Conservation (phyloP, 2,113 vertebrate species). For the Orientallactaga bullata region DNA sequence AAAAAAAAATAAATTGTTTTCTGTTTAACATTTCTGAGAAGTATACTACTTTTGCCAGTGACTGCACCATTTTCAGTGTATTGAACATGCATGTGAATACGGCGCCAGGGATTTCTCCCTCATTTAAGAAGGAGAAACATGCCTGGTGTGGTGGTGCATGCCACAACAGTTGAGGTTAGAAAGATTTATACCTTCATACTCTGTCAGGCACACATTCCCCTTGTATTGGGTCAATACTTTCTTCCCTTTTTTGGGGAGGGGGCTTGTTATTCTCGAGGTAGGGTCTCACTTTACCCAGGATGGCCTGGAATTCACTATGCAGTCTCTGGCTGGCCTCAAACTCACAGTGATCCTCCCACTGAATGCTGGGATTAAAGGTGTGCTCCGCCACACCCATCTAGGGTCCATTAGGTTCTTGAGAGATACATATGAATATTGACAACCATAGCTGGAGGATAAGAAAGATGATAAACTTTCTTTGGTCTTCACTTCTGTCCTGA, state of each 20-base stretch:
- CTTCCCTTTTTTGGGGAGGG: too few species aligned
- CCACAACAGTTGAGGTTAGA: background rate
- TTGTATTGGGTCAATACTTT: background rate
- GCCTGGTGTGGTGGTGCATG: too few species aligned
- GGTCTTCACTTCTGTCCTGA: background rate
- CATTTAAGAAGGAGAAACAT: conserved; percentile 36
- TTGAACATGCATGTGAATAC: conserved; percentile 20
- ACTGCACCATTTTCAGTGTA: background rate
- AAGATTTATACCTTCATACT: background rate
- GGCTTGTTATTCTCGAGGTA: background rate
- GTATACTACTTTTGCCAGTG: background rate
- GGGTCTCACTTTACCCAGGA: too few species aligned
- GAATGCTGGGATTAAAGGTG: too few species aligned
- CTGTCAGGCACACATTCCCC: background rate
- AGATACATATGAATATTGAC: background rate
- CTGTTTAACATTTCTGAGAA: conserved; percentile 10
- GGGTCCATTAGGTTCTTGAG: conserved; percentile 55
- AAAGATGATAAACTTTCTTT: conserved; percentile 35
- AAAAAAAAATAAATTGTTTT: conserved; percentile 45
- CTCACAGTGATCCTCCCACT: too few species aligned
- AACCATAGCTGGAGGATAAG: conserved; percentile 1
- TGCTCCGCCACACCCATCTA: background rate
- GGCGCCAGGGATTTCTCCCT: background rate
- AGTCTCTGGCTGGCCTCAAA: too few species aligned
- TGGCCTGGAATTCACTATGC: too few species aligned